Evolutionary conservation across 64 coral and sea anemone genomes (phyloP), one percentile per base, ranked within the genome.

Genomic region (Dendrophyllia cribrosa): DNA sequence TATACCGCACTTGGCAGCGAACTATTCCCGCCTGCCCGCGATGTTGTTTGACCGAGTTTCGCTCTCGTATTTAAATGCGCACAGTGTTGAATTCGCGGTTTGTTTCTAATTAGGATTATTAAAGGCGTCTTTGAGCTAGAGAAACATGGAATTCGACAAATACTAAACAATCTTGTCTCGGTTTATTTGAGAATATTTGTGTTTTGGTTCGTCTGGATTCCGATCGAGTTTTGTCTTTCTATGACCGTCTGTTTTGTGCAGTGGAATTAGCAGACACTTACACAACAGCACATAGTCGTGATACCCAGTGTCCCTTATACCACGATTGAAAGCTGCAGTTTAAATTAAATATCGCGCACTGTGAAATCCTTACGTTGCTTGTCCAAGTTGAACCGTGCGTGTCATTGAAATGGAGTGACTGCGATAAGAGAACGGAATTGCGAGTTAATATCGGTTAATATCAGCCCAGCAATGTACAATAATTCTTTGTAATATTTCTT

Each of bases 161-260:
- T 15, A 67, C 17, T 16, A 84, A 66, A 48, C 44, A 66, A 51
- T 45, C 59, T 12, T 7, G 7, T 43, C 23, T 4, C 74, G 74
- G 4, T 12, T 15, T 44, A 48, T 48, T 9, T 7, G 7, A 50
- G 44, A 20, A 64, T 22, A 50, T 47, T n/a, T 84, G 16, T 45
- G 9, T 22, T 25, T 43, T 21, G 72, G 72, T 47, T 65, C 13
- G 79, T 44, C 75, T 11, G 20, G 75, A 66, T 64, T 65, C 44
- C 34, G 58, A 83, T 83, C 79, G 58, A 20, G 79, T 64, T 83
- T 83, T 24, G 44, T 80, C 77, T 14, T 14, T 49, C 34, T 44
- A 16, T 47, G 15, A 48, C 59, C 7, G 55, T 80, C 53, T 64
- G 43, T 64, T 64, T 61, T 83, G 15, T 77, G 4, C 43, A n/a